Base-by-base conservation (phyloP, 2,113 vertebrate species). In the Aspidoscelis tigris region DNA sequence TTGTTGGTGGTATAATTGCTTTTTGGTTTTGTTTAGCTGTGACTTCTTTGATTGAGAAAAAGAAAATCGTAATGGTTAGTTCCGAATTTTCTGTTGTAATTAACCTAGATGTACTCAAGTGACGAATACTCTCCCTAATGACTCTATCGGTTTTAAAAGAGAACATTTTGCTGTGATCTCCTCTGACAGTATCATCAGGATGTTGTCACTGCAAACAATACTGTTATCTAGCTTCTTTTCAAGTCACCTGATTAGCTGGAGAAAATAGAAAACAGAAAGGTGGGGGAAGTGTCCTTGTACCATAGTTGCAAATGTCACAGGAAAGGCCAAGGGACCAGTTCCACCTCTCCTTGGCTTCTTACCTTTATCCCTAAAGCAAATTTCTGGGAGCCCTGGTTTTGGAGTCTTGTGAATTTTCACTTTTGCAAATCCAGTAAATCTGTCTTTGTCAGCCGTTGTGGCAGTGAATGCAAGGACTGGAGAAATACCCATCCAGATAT, bases 161-260 rank as follows among this genome's bases (percentile, higher is more conserved):
- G 88, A 92, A 93, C 88, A 86, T 91, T 94, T 93, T 93, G 95
- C 92, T 96, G 95, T 95, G 95, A 96, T 96, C 96, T 95, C 95
- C 95, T 94, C 95, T 88, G 92, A 96, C 95, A 96, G 94, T 95
- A 96, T 96, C 97, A 96, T 96, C 95, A 92, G 96, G 95, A 96
- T 96, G 95, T 96, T 97, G 96, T 98, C 97, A 97, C 85, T 90
- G 91, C 95, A 96, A 95, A 98, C 97, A 98, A 98, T 97, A 92
- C 95, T 89, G 96, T 98, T 98, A 98, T 97, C 97, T 96, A 94
- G 86, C 93, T 94, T 94, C 96, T 96, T 97, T 98, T 97, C 97
- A 97, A 96, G 96, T 95, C 96, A 97, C 95, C 95, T 96, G 97
- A 98, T 97, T 97, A 97, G 96, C 96, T 94, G 89, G 85, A 93